Evolutionary conservation across 2,888 invertebrate genomes (phyloP).

Genomic region (Amblyteles armatorius): DNA sequence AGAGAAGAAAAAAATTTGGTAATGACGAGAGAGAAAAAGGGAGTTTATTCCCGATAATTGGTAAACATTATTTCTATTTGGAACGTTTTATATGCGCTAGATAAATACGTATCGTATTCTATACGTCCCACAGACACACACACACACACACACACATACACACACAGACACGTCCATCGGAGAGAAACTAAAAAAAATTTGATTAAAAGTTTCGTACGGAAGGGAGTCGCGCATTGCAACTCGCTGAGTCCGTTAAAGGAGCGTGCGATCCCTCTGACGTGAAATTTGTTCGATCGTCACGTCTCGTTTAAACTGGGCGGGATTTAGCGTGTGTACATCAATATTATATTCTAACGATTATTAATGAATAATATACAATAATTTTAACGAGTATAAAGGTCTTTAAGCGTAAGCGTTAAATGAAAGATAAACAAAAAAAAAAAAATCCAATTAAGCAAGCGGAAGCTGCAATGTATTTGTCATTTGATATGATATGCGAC

Average conservation of each 20-base stretch:
- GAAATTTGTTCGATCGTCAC: conserved; percentile 53
- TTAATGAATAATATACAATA: conserved; percentile 81
- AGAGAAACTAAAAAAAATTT: conserved; percentile 49
- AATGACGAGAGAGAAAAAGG: conserved; percentile 43
- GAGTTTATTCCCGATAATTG: conserved; percentile 73
- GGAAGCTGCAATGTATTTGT: conserved; percentile 69
- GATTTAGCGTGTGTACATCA: conserved; percentile 75
- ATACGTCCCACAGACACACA: conserved; percentile 58
- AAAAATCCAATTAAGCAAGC: conserved; percentile 56
- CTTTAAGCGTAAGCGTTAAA: conserved; percentile 76
- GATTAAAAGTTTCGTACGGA: conserved; percentile 71
- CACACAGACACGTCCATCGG: conserved; percentile 66
- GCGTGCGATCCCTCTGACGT: conserved; percentile 18
- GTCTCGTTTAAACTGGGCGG: conserved; percentile 45
- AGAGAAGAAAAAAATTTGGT: conserved; percentile 54
- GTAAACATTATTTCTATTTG: conserved; percentile 77
- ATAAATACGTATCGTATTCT: conserved; percentile 62
- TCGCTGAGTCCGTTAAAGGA: conserved; percentile 57
- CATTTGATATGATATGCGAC: conserved; percentile 68
- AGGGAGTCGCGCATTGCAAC: conserved; percentile 65
- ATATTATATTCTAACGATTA: conserved; percentile 82
- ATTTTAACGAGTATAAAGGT: conserved; percentile 80
- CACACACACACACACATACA: conserved; percentile 52
- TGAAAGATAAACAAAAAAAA: conserved; percentile 60
- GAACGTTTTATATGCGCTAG: conserved; percentile 77